A percentile compares a stretch with the other conserved stretches of the same genome.
Conservation (phyloP, 2,797 vertebrate species). For the Dromococcyx pavoninus region DNA sequence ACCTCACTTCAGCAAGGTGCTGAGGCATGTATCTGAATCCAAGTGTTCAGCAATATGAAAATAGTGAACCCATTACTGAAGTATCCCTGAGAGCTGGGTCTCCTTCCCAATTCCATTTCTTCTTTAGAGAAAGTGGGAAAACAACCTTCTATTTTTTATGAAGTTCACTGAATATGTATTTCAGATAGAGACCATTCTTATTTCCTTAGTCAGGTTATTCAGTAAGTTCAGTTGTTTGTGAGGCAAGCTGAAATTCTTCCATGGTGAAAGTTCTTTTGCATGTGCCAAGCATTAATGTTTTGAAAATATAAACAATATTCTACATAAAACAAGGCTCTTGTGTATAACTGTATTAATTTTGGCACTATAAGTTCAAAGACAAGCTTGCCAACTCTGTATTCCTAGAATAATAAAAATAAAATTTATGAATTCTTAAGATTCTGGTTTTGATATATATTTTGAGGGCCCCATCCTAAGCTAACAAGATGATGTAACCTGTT, state of each 20-base stretch:
- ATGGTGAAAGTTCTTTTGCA: neutral
- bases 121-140: neutral
- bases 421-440: constrained; percentile 52
- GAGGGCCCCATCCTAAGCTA: constrained; percentile 46
- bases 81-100: neutral
- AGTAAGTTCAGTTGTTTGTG: neutral
- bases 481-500: constrained; percentile 67
- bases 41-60: neutral
- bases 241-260: constrained; percentile 27
- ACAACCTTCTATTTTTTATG: neutral
- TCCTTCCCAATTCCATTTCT: neutral
- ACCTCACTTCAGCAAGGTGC: neutral
- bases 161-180: neutral
- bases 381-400: constrained; percentile 45
- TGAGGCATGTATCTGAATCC: neutral
- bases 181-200: neutral
- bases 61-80: neutral
- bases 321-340: constrained; percentile 22
- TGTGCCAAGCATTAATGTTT: constrained; percentile 38
- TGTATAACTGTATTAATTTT: constrained; percentile 57
- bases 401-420: constrained; percentile 63
- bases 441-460: constrained; percentile 42
- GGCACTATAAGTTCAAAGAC: constrained; percentile 6
- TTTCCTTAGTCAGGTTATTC: neutral
- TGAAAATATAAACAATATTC: constrained; percentile 37